Base-by-base conservation (phyloP, 23 tunicate species). In the Diplosoma virens region DNA sequence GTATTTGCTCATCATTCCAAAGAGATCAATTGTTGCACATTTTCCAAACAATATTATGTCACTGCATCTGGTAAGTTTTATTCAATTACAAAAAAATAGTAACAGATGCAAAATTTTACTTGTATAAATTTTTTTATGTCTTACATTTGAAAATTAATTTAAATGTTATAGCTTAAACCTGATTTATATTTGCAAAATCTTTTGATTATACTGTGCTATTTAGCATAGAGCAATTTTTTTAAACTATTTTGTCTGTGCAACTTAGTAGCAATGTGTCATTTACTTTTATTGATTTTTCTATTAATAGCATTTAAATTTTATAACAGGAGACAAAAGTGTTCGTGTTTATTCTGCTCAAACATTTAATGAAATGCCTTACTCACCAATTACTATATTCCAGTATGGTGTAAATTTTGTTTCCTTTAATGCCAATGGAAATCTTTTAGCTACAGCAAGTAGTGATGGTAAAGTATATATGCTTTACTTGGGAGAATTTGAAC, bases 1-100 rank as follows among this genome's bases (percentile, higher is more conserved):
- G 66, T 54, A 78, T 30, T 89, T 26, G 67, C 69, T 35, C 67
- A 69, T 61, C 96, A 89, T 45, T 61, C 77, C 16, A 89, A 78
- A 33, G 96, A 89, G 60, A 89, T 89, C 5, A 89, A 80, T 58
- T 77, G 84, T 50, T 89, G 96, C 36, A 63, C 96, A 11, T 89
- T 89, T 68, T 79, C 84, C 0, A 41, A 63, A 3, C 27, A 71
- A 2, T 71, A 41, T 63, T 83, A 83, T 33, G 96, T 73, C 5
- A 83, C 96, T 30, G 83, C 85, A 29, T 89, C 96, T 41, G 96
- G 94, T 87, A 66, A n/a, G 36, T 29, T 25, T 6, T 14, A 65
- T 46, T 18, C 0, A 32, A 41, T 18, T 37, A 56, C 21, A n/a
- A n/a, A n/a, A n/a, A n/a, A n/a, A n/a, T n/a, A n/a, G n/a, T n/a